Base-by-base conservation (phyloP, 2,113 vertebrate genomes). In the Colistium nudipinnis region DNA sequence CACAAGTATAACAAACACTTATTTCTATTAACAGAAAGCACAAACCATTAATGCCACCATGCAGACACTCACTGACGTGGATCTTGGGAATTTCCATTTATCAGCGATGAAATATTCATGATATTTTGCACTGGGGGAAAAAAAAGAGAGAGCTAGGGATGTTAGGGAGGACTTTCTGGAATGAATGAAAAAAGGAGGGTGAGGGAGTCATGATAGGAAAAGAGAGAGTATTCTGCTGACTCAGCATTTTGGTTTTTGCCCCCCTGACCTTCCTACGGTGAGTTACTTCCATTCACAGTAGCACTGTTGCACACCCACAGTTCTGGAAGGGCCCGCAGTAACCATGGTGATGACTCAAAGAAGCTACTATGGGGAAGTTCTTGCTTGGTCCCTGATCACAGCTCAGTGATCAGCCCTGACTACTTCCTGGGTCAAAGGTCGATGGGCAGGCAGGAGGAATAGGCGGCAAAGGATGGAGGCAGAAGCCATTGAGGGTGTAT, bases 381-480 rank as follows among this genome's bases (percentile, higher is more conserved):
- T 17, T 1, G 63, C 1, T 6, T 33, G 67, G 49, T 86, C 70
- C 70, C 43, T 19, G 49, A 70, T 74, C 75, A 78, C 49, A 77
- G 55, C 27, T 35, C 38, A 30, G 39, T 25, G 56, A 28, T 41
- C 56, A 30, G 39, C 27, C 9, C 22, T 27, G 66, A 70, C 25
- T 47, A 49, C 57, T 68, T 81, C 71, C 55, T 39, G 57, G 74
- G 70, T 78, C 66, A 76, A 67, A 84, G 82, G 73, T 68, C 22
- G 1, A 28, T 2, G 12, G 45, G 49, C 61, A 70, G 80, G 80
- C 76, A 76, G 45, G 57, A 62, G 41, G 51, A 36, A 35, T 51
- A 44, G 57, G 17, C 25, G 60, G 47, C 47, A 31, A 5, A 61
- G 63, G 48, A 56, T 24, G 52, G 51, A 14, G 69, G 35, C 35